Percentiles rank a stretch among this genome's conserved stretches.
Conservation (phyloP, 2,113 vertebrate genomes). For the Hemiprocne comata region DNA sequence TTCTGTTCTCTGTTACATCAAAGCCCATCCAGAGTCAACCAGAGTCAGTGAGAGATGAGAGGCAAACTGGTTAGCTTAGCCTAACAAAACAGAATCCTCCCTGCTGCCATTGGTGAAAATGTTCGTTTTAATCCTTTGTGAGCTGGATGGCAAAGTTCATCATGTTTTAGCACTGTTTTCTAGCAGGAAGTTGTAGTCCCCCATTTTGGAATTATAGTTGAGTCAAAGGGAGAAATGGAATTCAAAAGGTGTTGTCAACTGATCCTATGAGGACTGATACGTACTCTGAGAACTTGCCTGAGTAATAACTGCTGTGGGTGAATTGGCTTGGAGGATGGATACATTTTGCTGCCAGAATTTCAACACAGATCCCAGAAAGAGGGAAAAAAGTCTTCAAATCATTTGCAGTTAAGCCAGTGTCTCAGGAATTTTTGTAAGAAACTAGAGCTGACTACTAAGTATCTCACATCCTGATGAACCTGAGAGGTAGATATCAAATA, state of each 20-base stretch:
- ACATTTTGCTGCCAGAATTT: slow-evolving; percentile 34
- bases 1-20: neutral
- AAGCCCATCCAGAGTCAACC: neutral
- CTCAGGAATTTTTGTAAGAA: neutral
- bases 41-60: neutral
- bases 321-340: neutral
- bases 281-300: neutral
- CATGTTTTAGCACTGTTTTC: neutral
- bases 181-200: neutral
- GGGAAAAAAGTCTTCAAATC: neutral
- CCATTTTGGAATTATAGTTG: neutral
- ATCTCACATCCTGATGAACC: neutral
- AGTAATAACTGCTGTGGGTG: neutral
- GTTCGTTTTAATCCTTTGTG: neutral
- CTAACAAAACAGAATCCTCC: neutral
- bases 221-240: neutral
- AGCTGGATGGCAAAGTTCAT: neutral
- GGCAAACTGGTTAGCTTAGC: neutral
- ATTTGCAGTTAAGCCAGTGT: neutral
- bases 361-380: neutral
- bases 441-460: neutral
- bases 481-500: neutral
- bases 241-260: neutral
- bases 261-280: neutral
- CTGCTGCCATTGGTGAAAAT: neutral